Base-by-base conservation (phyloP, 2,888 invertebrate species). In the Tachina grossa region DNA sequence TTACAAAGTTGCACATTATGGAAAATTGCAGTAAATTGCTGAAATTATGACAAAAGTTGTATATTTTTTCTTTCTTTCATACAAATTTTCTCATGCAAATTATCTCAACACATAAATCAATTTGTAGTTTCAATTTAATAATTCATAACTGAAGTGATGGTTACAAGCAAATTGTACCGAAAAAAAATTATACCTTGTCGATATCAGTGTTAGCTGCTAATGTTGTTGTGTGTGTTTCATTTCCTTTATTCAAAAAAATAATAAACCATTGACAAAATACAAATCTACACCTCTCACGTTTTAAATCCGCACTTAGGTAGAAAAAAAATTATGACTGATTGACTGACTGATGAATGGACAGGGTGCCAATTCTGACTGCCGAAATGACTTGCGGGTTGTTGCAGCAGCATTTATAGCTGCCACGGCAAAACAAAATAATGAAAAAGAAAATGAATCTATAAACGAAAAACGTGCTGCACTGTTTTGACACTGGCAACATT, bases 161-260 rank as follows among this genome's bases (percentile, higher is more conserved):
- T 11, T 57, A 16, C 55, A 59, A 39, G 74, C 16, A 59, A 80
- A 69, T 61, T 74, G 8, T 31, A 53, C 49, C 43, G 43, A 41
- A 71, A 61, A n/a, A 84, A 78, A 39, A 77, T 85, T 79, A 83
- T 76, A 83, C 43, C 66, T 55, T 66, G 69, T 31, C 77, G 45
- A 39, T 53, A 85, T 53, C 61, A 49, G 66, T 49, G 61, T 79
- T 53, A 39, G 19, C 16, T 11, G 45, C 45, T 55, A 45, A 43
- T 71, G 8, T 49, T 31, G 39, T 47, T 16, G 43, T 43, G 59
- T 2, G 22, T 68, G 41, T 55, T 16, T 47, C 49, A 2, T 31
- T 49, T n/a, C 43, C 2, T 13, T 55, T 53, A 65, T 10, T 74
- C n/a, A 10, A 5, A 8, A 69, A 69, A n/a, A n/a, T n/a, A n/a